Base-by-base conservation (phyloP, 1,140 invertebrate genomes). In the Phortica variegata region DNA sequence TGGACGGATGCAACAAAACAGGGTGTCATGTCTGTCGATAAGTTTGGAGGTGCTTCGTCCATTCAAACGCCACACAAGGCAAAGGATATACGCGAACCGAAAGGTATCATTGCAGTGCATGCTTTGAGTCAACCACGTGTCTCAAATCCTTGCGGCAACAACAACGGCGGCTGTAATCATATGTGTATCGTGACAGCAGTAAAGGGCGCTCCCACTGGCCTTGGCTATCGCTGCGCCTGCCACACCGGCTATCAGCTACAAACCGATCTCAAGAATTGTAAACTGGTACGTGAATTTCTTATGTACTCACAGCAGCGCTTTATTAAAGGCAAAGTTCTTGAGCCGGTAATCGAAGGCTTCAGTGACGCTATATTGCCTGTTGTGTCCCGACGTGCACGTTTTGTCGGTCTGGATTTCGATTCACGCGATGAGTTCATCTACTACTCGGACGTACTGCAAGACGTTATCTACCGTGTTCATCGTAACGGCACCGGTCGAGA, bases 261-360 rank as follows among this genome's bases (percentile, higher is more conserved):
- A 3, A 74, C 78, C 0, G 89, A 96, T 75, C 79, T 91, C 18
- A 84, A 85, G 44, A 89, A 89, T 62, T 99, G 96, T 73, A 87
- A 87, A 59, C 76, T 87, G 15, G 88, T 97, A 0, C 81, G 86
- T 26, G 92, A 97, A 59, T 99, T 98, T 72, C 80, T 99, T 0
- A 88, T 99, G 82, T 98, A 97, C 76, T 97, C 94, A 0, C 94
- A 97, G 60, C 95, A 97, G 65, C 87, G 95, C 52, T 95, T 97
- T 60, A 95, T 98, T 47, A 93, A 97, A 71, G 96, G 95, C 16
- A 89, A 95, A 75, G 89, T 97, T 0, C 74, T 97, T 16, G 84
- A 96, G 58, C 92, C 93, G 0, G 86, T 95, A 0, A 86, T 89
- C 33, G 87, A 92, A 75, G 90, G 90, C 0, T 94, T 97, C 61